These are phyloP conservation scores for Actenoides hombroni DNA, from an alignment of 2,113 vertebrate genomes.

Conservation along the genomic window DNA sequence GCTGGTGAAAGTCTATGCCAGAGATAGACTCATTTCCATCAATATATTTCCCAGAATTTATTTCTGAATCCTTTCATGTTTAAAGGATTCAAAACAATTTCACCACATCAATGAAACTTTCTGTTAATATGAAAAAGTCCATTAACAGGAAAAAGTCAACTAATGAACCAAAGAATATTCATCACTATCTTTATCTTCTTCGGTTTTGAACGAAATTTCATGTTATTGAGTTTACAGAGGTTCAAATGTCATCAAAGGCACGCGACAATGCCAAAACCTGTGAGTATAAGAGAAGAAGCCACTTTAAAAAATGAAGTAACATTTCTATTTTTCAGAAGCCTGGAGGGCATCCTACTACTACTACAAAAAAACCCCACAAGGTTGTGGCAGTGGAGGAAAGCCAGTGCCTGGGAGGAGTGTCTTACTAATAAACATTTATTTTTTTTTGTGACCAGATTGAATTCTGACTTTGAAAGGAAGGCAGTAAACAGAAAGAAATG, in stretches of 20 bases:
- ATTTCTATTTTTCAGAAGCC: not conserved
- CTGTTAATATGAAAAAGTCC: not conserved
- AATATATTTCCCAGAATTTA: not conserved
- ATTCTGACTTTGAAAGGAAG: not conserved
- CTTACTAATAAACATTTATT: not conserved
- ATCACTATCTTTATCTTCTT: not conserved
- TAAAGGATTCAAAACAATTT: not conserved
- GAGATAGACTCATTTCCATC: not conserved
- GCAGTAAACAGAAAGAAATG: not conserved
- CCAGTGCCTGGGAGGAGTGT: not conserved
- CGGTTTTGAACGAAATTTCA: not conserved
- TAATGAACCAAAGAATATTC: not conserved
- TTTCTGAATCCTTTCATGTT: not conserved
- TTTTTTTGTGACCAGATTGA: not conserved
- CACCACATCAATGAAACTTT: not conserved
- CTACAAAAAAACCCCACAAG: not conserved
- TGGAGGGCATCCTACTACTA: not conserved
- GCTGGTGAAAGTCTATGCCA: not conserved
- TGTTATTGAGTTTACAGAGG: not conserved
- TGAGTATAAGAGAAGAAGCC: not conserved
- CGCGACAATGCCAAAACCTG: not conserved
- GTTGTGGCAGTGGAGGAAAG: not conserved
- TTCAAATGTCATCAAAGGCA: not conserved
- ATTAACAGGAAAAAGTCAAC: not conserved
- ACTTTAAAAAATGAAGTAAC: not conserved